Base-by-base conservation (phyloP, 2,113 vertebrate genomes). In the Rhinogobius similis region DNA sequence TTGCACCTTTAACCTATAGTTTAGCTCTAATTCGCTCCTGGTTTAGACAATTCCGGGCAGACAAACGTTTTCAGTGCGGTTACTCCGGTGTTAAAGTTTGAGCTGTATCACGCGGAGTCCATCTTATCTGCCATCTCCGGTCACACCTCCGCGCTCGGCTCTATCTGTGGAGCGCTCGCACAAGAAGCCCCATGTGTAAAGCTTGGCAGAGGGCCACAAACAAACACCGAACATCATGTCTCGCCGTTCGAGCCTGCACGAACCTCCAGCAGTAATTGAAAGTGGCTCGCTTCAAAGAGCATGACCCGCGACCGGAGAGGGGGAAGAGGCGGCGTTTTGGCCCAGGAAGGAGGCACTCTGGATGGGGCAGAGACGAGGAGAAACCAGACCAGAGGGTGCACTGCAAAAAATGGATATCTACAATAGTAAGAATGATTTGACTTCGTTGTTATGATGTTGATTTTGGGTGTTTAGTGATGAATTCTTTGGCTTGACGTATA, bases 271-370 rank as follows among this genome's bases (percentile, higher is more conserved):
- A 76, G 89, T 93, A 93, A 94, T 94, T 94, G 92, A 92, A 94
- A 93, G 90, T 88, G 92, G 88, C 79, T 89, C 82, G 92, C 93
- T 93, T 87, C 88, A 88, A 76, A 88, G 86, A 93, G 93, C 93
- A 81, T 93, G 91, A 92, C 92, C 84, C 88, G 86, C 86, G 89
- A 83, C 78, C 84, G 79, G 72, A 87, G 87, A 77, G 90, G 87
- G 78, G 90, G 85, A 87, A 89, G 86, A 80, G 67, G 74, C 78
- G 78, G 78, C 78, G 72, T 78, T 87, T 84, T 75, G 50, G 26
- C 79, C 64, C 79, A 68, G 74, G 82, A 84, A 59, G 78, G 66
- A 65, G 69, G 70, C 68, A 74, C 78, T 66, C 46, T 81, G 83
- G 79, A 78, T 77, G 77, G 86, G 89, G 89, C 85, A 77, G 86